These are phyloP conservation scores for Dendrocincla tyrannina DNA, from an alignment of 2,797 vertebrate genomes.

Conservation along the genomic window DNA sequence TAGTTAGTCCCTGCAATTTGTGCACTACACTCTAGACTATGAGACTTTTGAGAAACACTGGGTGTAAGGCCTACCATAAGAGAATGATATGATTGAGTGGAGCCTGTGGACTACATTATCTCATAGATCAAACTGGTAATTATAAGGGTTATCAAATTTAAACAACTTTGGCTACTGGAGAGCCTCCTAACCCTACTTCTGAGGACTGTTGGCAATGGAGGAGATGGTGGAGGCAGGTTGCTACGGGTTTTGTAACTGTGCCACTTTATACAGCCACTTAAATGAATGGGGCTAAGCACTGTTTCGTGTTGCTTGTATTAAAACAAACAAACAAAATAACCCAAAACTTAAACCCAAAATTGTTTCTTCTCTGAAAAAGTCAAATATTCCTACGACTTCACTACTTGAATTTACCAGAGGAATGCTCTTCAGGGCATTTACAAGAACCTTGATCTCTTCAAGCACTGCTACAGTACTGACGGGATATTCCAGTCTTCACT, in stretches of 20 bases:
- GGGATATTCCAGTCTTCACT: background rate
- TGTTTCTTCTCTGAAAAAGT: background rate
- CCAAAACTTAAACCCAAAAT: background rate
- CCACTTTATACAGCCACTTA: background rate
- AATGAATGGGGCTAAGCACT: background rate
- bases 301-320: background rate
- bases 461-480: rapidly evolving
- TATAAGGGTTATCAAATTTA: background rate
- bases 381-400: background rate
- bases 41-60: background rate
- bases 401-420: background rate
- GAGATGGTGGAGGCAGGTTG: background rate
- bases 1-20: background rate
- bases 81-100: background rate
- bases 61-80: background rate
- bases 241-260: background rate
- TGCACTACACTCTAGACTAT: background rate
- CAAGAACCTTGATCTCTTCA: background rate
- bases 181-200: background rate
- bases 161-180: background rate
- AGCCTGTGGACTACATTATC: background rate
- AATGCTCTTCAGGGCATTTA: background rate
- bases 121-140: background rate
- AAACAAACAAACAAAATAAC: background rate
- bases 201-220: background rate